A percentile compares a stretch with the other conserved stretches of the same genome.
phyloP scores from a whole-genome alignment of 2,797 vertebrate genomes.

The Enoplosus armatus region DNA sequence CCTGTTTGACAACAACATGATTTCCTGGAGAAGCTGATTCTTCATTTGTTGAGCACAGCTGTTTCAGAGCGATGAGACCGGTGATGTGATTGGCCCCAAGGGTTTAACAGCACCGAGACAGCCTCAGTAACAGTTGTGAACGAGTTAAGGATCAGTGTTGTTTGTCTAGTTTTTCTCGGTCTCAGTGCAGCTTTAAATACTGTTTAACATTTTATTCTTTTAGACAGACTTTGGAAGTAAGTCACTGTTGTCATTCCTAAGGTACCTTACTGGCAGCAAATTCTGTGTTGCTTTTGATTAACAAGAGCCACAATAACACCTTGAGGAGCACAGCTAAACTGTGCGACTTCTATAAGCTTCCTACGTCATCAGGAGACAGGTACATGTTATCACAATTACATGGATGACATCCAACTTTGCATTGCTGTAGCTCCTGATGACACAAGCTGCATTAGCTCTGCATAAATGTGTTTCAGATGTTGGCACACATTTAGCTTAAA shows the following conservation, averaged over 20 bases:
- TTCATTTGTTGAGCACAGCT: neutral
- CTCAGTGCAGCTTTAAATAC: neutral
- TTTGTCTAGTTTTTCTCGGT: neutral
- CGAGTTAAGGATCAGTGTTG: neutral
- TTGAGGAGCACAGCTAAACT: neutral
- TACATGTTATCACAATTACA: conserved; percentile 11
- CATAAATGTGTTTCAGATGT: neutral
- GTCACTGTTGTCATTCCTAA: neutral
- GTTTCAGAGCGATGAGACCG: neutral
- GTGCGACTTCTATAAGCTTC: neutral
- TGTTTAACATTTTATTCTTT: neutral
- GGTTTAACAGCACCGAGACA: neutral
- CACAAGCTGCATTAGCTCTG: neutral
- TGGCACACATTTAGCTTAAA: neutral
- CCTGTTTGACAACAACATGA: neutral
- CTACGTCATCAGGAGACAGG: neutral
- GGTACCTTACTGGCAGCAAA: neutral
- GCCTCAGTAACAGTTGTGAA: conserved; percentile 3
- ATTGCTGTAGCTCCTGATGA: neutral
- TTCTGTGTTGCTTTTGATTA: conserved; percentile 4
- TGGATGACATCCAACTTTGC: neutral
- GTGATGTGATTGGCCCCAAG: neutral
- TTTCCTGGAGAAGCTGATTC: neutral
- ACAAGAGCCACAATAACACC: neutral
- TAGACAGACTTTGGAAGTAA: neutral